Percentiles rank a stretch among this genome's conserved stretches.
Conservation (phyloP, 2,888 invertebrate species). For the Apocheima hispidaria region DNA sequence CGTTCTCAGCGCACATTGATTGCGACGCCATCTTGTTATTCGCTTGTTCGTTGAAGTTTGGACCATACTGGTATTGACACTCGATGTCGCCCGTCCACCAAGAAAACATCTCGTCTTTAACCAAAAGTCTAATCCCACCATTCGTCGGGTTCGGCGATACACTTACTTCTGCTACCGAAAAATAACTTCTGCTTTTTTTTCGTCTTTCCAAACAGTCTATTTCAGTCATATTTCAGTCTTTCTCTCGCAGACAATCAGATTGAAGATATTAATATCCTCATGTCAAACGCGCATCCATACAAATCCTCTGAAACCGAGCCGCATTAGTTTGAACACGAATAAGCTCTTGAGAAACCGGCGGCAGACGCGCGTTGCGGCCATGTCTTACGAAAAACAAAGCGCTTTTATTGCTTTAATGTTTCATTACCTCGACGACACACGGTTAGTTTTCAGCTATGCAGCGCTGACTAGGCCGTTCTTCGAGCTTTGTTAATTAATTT, state of each 20-base stretch:
- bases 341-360: conserved; percentile 77
- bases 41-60: conserved; percentile 62
- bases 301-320: conserved; percentile 71
- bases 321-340: conserved; percentile 80
- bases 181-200: background rate
- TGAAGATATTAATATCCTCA: conserved; percentile 51
- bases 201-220: conserved; percentile 2
- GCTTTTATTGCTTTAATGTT: conserved; percentile 62
- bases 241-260: conserved; percentile 14
- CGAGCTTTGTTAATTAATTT: conserved; percentile 80
- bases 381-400: conserved; percentile 60
- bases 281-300: conserved; percentile 62
- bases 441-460: conserved; percentile 64
- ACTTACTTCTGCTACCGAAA: background rate
- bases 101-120: background rate
- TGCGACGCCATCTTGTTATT: conserved; percentile 80
- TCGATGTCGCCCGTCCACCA: conserved; percentile 50
- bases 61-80: conserved; percentile 66
- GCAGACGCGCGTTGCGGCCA: conserved; percentile 54
- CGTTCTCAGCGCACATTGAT: conserved; percentile 78
- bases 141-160: background rate
- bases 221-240: conserved; percentile 5
- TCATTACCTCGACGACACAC: conserved; percentile 51
- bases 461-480: conserved; percentile 62
- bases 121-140: background rate